Percentiles rank a stretch among this genome's conserved stretches.
These are phyloP conservation scores for Corvus cornix DNA, from an alignment of 2,113 vertebrate species.

Conservation along the genomic window DNA sequence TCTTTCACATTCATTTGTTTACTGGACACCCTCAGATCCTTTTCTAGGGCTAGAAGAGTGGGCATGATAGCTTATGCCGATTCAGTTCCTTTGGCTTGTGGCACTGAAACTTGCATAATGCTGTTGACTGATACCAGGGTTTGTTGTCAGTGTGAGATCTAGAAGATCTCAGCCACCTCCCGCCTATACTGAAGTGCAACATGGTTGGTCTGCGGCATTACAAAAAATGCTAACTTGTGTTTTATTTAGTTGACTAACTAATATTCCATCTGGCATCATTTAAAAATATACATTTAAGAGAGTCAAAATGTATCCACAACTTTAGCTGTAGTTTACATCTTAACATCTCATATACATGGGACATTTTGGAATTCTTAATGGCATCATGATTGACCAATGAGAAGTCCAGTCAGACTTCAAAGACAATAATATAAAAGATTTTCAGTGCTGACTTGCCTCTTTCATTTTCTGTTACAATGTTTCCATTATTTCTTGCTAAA, in stretches of 20 bases:
- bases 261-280: not conserved
- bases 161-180: not conserved
- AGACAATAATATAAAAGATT: not conserved
- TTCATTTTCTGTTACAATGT: not conserved
- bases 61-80: not conserved
- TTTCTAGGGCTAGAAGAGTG: not conserved
- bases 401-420: not conserved
- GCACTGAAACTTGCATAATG: not conserved
- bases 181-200: not conserved
- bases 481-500: not conserved
- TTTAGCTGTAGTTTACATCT: not conserved
- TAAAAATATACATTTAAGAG: not conserved
- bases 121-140: not conserved
- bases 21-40: conserved; percentile 6
- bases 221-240: not conserved
- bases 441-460: not conserved
- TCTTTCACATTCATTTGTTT: conserved; percentile 13
- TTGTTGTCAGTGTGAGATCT: not conserved
- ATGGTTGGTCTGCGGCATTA: not conserved
- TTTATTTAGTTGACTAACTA: not conserved
- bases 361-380: not conserved
- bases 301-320: not conserved
- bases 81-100: not conserved
- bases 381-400: not conserved
- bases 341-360: not conserved